Conservation (phyloP, 2,888 invertebrate genomes). For the Drosophila merina region DNA sequence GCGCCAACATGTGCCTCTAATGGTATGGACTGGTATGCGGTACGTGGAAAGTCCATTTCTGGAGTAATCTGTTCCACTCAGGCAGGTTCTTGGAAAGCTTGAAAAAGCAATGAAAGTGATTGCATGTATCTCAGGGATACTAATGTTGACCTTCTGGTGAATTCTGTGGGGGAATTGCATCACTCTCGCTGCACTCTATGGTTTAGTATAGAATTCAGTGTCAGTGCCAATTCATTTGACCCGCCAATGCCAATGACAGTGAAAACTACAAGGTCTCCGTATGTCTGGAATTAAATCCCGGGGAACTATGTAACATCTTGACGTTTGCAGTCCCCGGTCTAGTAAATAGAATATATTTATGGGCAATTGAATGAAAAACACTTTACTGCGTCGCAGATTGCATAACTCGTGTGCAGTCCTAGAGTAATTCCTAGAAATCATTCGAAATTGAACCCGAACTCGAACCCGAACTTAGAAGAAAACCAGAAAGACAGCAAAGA, state of each 20-base stretch:
- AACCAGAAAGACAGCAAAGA: neutral
- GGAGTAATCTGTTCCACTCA: neutral
- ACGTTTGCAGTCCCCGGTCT: conserved; percentile 11
- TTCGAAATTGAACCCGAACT: conserved; percentile 26
- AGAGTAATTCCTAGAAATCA: conserved; percentile 28
- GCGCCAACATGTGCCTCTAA: conserved; percentile 20
- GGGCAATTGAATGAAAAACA: conserved; percentile 56
- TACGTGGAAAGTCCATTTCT: neutral
- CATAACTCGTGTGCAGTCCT: conserved; percentile 48
- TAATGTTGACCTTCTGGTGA: conserved; percentile 4
- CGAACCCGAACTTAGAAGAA: conserved; percentile 8
- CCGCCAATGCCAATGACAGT: conserved; percentile 59
- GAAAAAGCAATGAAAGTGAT: no score
- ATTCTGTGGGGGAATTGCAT: conserved; percentile 21
- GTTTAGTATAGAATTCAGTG: conserved; percentile 11
- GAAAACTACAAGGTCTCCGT: conserved; percentile 54
- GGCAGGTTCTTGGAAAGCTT: neutral
- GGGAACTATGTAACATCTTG: conserved; percentile 2
- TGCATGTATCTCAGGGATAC: neutral
- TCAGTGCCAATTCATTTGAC: conserved; percentile 49
- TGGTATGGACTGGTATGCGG: neutral
- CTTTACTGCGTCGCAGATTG: conserved; percentile 70
- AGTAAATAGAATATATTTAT: neutral
- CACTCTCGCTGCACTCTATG: conserved; percentile 27
- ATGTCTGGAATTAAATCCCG: conserved; percentile 41